These are phyloP conservation scores for Umimayanthus chanpuru DNA, from an alignment of 92 coral and sea anemone genomes.

Conservation along the genomic window DNA sequence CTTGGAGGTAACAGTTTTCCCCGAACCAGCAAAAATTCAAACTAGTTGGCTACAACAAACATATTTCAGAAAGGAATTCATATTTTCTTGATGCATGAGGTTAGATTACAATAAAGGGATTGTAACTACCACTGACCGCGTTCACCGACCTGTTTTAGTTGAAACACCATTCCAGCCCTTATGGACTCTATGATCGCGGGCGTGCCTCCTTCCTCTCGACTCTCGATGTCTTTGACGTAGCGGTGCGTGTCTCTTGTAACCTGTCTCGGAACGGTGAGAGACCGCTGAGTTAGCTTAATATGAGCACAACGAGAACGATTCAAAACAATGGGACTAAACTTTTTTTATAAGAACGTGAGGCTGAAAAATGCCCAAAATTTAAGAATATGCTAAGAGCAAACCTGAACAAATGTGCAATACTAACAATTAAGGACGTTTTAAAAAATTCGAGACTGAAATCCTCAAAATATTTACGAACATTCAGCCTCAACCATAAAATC, in stretches of 20 bases:
- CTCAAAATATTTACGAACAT: no score
- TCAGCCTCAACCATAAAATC: no score
- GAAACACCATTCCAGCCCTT: conserved; percentile 83
- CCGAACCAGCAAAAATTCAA: no score
- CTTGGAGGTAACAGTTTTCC: not conserved
- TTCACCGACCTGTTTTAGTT: conserved; percentile 68
- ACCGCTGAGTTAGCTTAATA: not conserved
- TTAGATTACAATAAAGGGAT: not conserved
- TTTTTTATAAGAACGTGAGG: no score
- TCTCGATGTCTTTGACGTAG: conserved; percentile 78
- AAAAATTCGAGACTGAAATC: no score
- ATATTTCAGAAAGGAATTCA: no score
- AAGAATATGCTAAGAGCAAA: no score
- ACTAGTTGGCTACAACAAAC: no score
- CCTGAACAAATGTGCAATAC: no score
- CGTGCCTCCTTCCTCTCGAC: conserved; percentile 85
- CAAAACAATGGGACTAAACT: not conserved
- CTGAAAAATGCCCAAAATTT: no score
- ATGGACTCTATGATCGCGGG: conserved; percentile 85
- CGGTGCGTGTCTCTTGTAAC: conserved; percentile 84
- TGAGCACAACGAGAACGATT: not conserved
- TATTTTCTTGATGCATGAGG: not conserved
- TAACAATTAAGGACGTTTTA: no score
- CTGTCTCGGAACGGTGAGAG: conserved; percentile 25
- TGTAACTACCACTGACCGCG: not conserved